Evolutionary conservation across 2,797 vertebrate species (phyloP), one percentile per base, ranked within the genome.

Genomic region (Eleutherodactylus coqui): DNA sequence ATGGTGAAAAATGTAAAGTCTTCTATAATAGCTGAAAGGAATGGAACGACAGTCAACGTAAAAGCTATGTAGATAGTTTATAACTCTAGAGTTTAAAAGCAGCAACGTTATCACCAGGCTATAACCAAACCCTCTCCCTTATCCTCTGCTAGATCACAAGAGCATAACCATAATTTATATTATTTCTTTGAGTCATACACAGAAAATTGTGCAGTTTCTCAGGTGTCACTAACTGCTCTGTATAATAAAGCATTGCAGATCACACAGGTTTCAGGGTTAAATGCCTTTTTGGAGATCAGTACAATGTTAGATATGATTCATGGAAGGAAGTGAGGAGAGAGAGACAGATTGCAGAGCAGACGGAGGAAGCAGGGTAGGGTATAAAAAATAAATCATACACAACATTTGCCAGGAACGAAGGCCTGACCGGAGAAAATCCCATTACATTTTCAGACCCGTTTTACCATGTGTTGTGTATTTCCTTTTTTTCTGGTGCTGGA

Each of bases 331-430:
- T 75, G 82, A 75, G 78, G 47, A 84, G 67, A 87, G 82, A 49
- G 82, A 87, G 86, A 87, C 86, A 87, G 86, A 87, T 87, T 87
- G 86, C 86, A 84, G 86, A 77, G 81, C 86, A 87, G 85, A 86
- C 43, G 47, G 80, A 17, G 47, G 81, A 58, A n/a, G 36, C 69
- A 64, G 79, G 2, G 51, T 58, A 79, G 32, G 85, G 41, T 73
- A 80, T 14, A 36, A 72, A 87, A 80, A 77, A 84, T 78, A 87
- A 78, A 75, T 88, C 87, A 81, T 80, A 87, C 5, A 87, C 55
- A 80, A 55, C 77, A 84, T 78, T 84, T 55, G 82, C 82, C 82
- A 84, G 86, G 67, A 87, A 84, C 51, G 36, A 84, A 87, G 86
- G 76, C 62, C 86, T 87, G 86, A 87, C 86, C 82, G 75, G 69